Percentiles rank a stretch among this genome's conserved stretches.
phyloP scores from a whole-genome alignment of 2,888 invertebrate species.

The Polyploca ridens region DNA sequence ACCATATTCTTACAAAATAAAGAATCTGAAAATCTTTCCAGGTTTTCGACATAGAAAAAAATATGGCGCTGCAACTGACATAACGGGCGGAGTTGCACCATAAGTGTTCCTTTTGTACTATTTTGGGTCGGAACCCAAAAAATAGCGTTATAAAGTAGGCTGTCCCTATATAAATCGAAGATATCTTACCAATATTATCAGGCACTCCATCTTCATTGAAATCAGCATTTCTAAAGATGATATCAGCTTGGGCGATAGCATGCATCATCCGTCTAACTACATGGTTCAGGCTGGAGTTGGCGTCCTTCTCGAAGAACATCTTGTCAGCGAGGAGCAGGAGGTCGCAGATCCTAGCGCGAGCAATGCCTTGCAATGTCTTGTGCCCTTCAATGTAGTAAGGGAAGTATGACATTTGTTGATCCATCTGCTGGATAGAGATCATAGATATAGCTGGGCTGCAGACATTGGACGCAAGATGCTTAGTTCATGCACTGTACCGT shows the following conservation, averaged over 20 bases:
- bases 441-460: neutral
- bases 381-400: constrained; percentile 59
- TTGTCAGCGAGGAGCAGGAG: constrained; percentile 78
- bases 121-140: too few relatives aligned
- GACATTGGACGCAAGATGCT: neutral
- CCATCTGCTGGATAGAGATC: constrained; percentile 19
- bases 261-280: constrained; percentile 76
- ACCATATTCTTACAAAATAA: too few relatives aligned
- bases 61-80: too few relatives aligned
- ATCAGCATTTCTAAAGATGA: constrained; percentile 81
- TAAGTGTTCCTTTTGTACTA: too few relatives aligned
- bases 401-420: constrained; percentile 47
- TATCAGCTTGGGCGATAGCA: constrained; percentile 79
- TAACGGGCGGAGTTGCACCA: too few relatives aligned
- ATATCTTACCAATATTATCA: constrained; percentile 75
- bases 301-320: constrained; percentile 74
- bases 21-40: too few relatives aligned
- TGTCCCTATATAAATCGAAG: neutral
- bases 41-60: too few relatives aligned
- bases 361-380: constrained; percentile 48
- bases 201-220: constrained; percentile 81
- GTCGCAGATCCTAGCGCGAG: constrained; percentile 72
- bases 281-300: constrained; percentile 70
- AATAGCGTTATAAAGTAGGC: too few relatives aligned
- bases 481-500: too few relatives aligned